A percentile compares a stretch with the other conserved stretches of the same genome.
Conservation (phyloP, 1,140 invertebrate genomes). For the Tetragnatha versicolor region DNA sequence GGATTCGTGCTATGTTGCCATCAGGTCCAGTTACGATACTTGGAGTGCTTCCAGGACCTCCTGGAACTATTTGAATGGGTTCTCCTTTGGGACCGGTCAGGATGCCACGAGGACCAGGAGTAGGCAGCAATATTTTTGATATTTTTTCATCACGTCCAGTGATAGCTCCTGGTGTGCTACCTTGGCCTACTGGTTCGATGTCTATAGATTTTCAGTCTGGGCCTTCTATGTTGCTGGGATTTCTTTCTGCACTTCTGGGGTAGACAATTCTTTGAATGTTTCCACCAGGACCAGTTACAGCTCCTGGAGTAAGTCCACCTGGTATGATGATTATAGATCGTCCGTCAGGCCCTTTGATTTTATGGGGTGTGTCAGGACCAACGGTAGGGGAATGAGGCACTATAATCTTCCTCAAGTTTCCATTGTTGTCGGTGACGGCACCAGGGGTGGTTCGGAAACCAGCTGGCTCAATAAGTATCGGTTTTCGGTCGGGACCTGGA, state of each 20-base stretch:
- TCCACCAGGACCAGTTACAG: constrained; percentile 17
- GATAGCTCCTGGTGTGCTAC: constrained; percentile 12
- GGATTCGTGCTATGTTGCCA: constrained; percentile 4
- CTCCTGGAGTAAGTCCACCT: constrained; percentile 5
- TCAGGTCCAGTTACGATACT: neutral
- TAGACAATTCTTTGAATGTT: neutral
- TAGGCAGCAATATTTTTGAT: neutral
- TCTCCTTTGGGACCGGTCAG: neutral
- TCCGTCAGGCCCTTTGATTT: neutral
- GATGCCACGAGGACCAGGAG: neutral
- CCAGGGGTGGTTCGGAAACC: neutral
- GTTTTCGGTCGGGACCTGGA: neutral
- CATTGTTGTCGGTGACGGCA: neutral
- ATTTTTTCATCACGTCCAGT: constrained; percentile 14
- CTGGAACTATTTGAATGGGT: neutral
- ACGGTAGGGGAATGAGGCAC: neutral
- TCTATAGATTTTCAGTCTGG: constrained; percentile 1
- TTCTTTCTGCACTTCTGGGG: neutral
- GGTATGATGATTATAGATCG: constrained; percentile 1
- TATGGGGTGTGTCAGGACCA: neutral
- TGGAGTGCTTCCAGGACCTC: neutral
- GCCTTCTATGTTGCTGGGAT: neutral
- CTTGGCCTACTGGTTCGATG: constrained; percentile 9
- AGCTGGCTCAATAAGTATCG: neutral
- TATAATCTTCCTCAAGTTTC: neutral